Percentiles rank a stretch among this genome's conserved stretches.
phyloP scores from a whole-genome alignment of 2,888 invertebrate genomes.

The Noctua janthe region DNA sequence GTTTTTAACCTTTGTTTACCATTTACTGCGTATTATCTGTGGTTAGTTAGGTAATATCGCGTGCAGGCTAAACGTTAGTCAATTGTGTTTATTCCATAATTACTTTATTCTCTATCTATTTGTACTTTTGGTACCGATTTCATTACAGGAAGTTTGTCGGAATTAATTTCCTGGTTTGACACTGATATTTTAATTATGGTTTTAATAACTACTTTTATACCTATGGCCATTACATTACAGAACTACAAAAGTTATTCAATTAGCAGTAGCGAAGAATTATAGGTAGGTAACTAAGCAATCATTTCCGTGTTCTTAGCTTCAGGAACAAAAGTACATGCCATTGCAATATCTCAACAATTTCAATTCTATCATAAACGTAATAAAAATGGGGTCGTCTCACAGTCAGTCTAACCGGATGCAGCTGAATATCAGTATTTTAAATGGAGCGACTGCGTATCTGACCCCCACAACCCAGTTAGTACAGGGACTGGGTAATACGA shows the following conservation, averaged over 20 bases:
- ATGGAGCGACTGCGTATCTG: background rate
- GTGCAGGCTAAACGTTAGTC: conserved; percentile 32
- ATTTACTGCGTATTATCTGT: conserved; percentile 34
- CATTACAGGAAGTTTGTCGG: conserved; percentile 33
- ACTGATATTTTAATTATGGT: conserved; percentile 29
- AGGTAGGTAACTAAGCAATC: background rate
- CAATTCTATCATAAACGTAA: too few relatives aligned
- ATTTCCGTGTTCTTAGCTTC: conserved; percentile 12
- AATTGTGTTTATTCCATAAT: conserved; percentile 40
- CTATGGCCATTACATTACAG: conserved; percentile 2
- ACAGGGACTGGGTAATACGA: background rate
- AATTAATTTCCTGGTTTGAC: conserved; percentile 31
- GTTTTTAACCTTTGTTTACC: conserved; percentile 1
- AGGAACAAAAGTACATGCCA: background rate
- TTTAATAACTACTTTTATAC: background rate
- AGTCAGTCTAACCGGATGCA: background rate
- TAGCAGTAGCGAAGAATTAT: background rate
- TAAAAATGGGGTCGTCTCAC: background rate
- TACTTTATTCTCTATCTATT: conserved; percentile 40
- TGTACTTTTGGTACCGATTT: conserved; percentile 26
- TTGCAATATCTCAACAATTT: background rate
- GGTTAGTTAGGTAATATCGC: conserved; percentile 49
- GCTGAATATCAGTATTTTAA: background rate
- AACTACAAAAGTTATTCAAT: conserved; percentile 9
- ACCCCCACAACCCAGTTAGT: background rate